phyloP scores from a whole-genome alignment of 2,113 vertebrate genomes.

The Leiothrix lutea region DNA sequence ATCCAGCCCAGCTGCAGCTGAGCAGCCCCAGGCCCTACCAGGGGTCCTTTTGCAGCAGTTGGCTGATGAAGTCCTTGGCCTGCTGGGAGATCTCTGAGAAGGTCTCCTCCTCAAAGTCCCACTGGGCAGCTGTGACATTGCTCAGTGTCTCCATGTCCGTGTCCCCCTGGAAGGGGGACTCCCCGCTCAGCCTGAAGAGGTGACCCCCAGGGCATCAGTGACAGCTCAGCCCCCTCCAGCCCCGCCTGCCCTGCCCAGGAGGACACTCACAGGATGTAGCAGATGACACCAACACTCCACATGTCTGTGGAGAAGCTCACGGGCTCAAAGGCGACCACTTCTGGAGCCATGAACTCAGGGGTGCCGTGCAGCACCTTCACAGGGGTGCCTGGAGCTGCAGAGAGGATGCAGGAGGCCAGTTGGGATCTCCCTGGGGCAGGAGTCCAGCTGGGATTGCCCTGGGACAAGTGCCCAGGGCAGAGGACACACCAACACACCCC shows the following conservation, averaged over 20 bases:
- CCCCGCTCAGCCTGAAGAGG: conserved; percentile 79
- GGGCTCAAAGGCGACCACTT: conserved; percentile 83
- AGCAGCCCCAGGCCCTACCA: conserved; percentile 49
- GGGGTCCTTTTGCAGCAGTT: conserved; percentile 78
- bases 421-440: background rate
- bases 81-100: conserved; percentile 81
- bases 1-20: background rate
- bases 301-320: conserved; percentile 81
- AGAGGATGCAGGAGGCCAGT: background rate
- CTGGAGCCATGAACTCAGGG: conserved; percentile 87
- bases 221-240: background rate
- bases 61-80: conserved; percentile 84
- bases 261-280: conserved; percentile 84
- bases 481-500: background rate
- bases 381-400: conserved; percentile 67
- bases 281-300: conserved; percentile 90
- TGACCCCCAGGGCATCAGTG: background rate
- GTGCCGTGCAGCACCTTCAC: conserved; percentile 84
- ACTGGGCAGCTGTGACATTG: conserved; percentile 76
- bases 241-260: background rate
- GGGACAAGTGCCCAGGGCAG: background rate
- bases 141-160: conserved; percentile 78
- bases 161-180: conserved; percentile 85
- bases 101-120: conserved; percentile 80
- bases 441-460: background rate